These are phyloP conservation scores for Mungos mungo DNA, from an alignment of 2,113 vertebrate genomes.

Conservation along the genomic window DNA sequence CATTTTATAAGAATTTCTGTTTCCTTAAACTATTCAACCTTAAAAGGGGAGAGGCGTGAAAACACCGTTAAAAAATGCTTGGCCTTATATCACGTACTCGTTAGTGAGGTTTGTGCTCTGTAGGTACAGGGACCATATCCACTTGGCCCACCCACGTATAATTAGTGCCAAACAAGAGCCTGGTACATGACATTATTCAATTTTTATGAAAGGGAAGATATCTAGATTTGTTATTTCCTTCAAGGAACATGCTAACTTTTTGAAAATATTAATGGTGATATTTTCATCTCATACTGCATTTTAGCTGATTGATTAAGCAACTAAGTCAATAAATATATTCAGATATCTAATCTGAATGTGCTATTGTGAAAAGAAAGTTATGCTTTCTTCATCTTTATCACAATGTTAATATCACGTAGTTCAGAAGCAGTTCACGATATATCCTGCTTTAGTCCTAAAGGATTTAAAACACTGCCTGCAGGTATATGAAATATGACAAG, in stretches of 20 bases:
- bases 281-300: slow-evolving; percentile 6
- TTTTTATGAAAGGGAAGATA: not conserved
- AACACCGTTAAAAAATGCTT: not conserved
- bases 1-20: slow-evolving; percentile 64
- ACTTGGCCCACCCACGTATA: not conserved
- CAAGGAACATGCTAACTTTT: not conserved
- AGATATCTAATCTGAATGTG: not conserved
- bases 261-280: not conserved
- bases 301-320: not conserved
- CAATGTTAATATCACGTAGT: not conserved
- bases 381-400: slow-evolving; percentile 2
- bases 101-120: not conserved
- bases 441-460: slow-evolving; percentile 3
- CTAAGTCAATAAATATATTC: not conserved
- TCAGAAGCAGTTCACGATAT: not conserved
- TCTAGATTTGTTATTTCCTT: slow-evolving; percentile 14
- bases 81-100: not conserved
- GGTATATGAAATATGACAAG: not conserved
- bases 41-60: not conserved
- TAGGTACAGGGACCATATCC: not conserved
- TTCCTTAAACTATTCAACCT: slow-evolving; percentile 49
- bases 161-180: not conserved
- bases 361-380: not conserved
- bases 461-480: not conserved
- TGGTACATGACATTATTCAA: not conserved